Conservation (phyloP, 2,888 invertebrate genomes). For the Itoplectis maculator region DNA sequence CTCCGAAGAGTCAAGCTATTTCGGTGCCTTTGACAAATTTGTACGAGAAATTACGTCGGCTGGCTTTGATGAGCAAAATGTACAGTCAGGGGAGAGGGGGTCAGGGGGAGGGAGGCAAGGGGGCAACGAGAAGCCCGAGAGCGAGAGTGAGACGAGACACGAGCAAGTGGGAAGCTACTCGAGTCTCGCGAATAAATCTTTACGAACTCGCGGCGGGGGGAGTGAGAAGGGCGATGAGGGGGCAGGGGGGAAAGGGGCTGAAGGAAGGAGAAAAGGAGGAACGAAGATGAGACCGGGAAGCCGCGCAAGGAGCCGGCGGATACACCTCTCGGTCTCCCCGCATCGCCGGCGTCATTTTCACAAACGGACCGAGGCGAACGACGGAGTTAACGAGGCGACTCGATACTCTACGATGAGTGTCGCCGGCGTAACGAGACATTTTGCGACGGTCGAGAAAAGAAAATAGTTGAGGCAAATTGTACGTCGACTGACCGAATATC, state of each 20-base stretch:
- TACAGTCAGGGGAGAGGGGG: background rate
- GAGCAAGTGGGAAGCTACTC: conserved; percentile 51
- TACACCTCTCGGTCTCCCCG: conserved; percentile 6
- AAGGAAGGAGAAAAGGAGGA: too few species aligned
- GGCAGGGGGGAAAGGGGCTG: too few species aligned
- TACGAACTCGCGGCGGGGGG: conserved; percentile 52
- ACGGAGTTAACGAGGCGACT: conserved; percentile 20
- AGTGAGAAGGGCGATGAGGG: conserved; percentile 6
- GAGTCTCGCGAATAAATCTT: conserved; percentile 62
- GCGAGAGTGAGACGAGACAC: conserved; percentile 26
- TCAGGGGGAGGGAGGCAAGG: background rate
- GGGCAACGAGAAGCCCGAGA: background rate
- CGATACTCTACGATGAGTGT: background rate
- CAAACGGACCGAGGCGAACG: background rate
- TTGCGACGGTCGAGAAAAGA: background rate
- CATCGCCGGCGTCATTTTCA: conserved; percentile 16
- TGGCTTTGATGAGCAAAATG: conserved; percentile 60
- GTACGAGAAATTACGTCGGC: conserved; percentile 67
- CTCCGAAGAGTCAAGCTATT: conserved; percentile 64
- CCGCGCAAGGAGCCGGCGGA: background rate
- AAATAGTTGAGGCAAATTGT: too few species aligned
- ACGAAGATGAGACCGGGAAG: conserved; percentile 7
- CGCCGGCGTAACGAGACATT: background rate
- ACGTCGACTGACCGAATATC: too few species aligned
- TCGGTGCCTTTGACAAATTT: conserved; percentile 66